A percentile compares a stretch with the other conserved stretches of the same genome.
Evolutionary conservation across 2,888 invertebrate genomes (phyloP).

Genomic region (Ptilodon capucinus): DNA sequence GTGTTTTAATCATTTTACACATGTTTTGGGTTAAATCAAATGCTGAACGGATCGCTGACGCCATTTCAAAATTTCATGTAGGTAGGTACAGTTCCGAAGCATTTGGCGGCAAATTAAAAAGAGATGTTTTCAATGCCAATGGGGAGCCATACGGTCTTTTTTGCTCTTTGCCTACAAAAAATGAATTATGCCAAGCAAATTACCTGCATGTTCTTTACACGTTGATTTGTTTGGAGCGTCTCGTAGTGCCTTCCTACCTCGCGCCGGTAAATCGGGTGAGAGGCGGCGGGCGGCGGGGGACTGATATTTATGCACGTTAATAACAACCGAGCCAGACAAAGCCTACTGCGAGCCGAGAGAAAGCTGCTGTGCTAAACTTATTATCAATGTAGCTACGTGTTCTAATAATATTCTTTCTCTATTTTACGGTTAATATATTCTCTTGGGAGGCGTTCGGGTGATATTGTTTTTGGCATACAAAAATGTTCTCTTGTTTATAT

Average conservation of each 20-base stretch:
- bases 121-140: too few species aligned
- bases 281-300: conserved; percentile 50
- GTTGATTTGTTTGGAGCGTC: conserved; percentile 63
- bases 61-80: too few species aligned
- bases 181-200: conserved; percentile 26
- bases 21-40: too few species aligned
- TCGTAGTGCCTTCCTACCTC: too few species aligned
- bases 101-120: too few species aligned
- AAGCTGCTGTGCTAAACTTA: conserved; percentile 25
- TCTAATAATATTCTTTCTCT: background rate
- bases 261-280: conserved; percentile 58
- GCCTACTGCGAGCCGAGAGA: conserved; percentile 49
- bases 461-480: background rate
- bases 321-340: conserved; percentile 68
- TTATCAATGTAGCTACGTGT: conserved; percentile 1
- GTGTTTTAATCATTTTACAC: too few species aligned
- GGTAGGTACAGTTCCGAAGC: too few species aligned
- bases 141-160: too few species aligned
- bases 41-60: too few species aligned
- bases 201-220: conserved; percentile 28
- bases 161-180: too few species aligned
- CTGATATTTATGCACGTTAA: conserved; percentile 78
- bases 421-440: background rate
- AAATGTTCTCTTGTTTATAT: background rate
- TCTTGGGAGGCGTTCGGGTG: background rate